phyloP scores from a whole-genome alignment of 2,113 vertebrate species.

The Pomatostomus ruficeps region DNA sequence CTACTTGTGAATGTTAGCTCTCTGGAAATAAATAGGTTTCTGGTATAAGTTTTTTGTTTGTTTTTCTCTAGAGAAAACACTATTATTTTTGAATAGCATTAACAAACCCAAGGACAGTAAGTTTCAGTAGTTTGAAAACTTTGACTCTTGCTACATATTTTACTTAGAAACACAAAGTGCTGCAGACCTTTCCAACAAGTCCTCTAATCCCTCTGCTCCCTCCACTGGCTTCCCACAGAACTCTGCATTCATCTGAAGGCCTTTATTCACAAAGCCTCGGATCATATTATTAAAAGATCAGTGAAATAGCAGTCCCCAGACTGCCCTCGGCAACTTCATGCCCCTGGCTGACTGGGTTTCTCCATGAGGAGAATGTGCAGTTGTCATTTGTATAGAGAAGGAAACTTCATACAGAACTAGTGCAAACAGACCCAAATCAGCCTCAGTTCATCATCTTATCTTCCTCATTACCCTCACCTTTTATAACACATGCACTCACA shows the following conservation, averaged over 20 bases:
- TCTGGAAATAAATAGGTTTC: not conserved
- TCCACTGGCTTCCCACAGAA: slow-evolving; percentile 45
- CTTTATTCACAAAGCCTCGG: slow-evolving; percentile 26
- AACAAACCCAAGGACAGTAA: not conserved
- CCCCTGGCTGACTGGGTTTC: not conserved
- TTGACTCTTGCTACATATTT: not conserved
- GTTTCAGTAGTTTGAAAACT: slow-evolving; percentile 16
- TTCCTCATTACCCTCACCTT: not conserved
- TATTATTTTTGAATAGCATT: not conserved
- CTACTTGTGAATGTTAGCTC: not conserved
- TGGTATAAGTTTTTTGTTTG: not conserved
- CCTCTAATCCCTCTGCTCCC: slow-evolving; percentile 47
- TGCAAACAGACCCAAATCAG: not conserved
- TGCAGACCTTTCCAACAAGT: slow-evolving; percentile 21
- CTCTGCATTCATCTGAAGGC: not conserved
- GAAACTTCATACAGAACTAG: not conserved
- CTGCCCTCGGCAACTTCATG: slow-evolving; percentile 2
- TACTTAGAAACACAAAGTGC: not conserved
- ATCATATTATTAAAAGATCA: slow-evolving; percentile 52
- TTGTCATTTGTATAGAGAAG: not conserved
- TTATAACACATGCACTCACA: not conserved
- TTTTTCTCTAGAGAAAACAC: not conserved
- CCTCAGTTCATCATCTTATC: not conserved
- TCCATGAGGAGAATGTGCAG: not conserved
- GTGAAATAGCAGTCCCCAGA: not conserved